A percentile compares a stretch with the other conserved stretches of the same genome.
Conservation (phyloP, 1,140 invertebrate species). For the Coelopa frigida region DNA sequence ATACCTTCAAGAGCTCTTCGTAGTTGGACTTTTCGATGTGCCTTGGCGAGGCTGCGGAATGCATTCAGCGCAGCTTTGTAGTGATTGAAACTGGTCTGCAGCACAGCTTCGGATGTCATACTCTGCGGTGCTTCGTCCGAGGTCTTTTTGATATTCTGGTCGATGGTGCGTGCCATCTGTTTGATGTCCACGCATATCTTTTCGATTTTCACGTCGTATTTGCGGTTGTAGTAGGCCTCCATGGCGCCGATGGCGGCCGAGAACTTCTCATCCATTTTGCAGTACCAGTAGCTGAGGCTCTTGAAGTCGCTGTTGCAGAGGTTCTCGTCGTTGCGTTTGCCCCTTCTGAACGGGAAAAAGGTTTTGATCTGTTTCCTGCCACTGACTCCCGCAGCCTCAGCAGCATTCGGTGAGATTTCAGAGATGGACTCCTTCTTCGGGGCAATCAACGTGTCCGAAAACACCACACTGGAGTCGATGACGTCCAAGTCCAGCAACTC, state of each 20-base stretch:
- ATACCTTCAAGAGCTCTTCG: conserved; percentile 17
- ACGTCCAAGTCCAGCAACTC: no score
- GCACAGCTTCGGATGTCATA: conserved; percentile 5
- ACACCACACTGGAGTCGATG: no score
- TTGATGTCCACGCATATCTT: conserved; percentile 19
- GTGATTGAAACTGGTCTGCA: not conserved
- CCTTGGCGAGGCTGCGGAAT: conserved; percentile 18
- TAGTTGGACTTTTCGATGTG: conserved; percentile 18
- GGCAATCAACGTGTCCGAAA: no score
- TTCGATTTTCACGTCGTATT: conserved; percentile 17
- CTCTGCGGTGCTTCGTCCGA: conserved; percentile 7
- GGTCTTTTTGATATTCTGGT: conserved; percentile 12
- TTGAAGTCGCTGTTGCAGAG: conserved; percentile 19
- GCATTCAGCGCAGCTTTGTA: conserved; percentile 15
- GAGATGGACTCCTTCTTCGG: no score
- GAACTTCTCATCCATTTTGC: conserved; percentile 24
- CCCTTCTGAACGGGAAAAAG: no score
- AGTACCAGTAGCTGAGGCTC: conserved; percentile 24
- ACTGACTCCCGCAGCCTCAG: no score
- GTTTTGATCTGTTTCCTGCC: no score
- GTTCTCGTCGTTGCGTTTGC: no score
- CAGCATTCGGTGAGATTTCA: no score
- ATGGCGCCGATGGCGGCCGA: conserved; percentile 19
- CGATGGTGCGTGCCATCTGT: not conserved
- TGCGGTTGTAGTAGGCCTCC: conserved; percentile 18